Conservation (phyloP, 1,140 invertebrate species). For the Hypsibius dujardini region DNA sequence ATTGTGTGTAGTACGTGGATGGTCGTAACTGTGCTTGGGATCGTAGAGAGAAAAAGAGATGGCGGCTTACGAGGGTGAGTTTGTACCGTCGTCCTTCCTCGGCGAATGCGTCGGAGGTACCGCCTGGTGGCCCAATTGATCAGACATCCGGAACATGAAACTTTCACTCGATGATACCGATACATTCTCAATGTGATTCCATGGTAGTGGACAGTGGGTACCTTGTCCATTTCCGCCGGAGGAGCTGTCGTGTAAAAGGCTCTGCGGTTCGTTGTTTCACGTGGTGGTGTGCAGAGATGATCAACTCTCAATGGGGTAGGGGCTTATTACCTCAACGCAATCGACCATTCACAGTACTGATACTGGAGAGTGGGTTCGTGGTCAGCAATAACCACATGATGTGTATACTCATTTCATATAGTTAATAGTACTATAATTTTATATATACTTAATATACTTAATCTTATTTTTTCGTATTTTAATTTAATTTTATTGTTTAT, state of each 20-base stretch:
- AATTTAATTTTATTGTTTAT: too few species aligned
- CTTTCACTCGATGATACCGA: background rate
- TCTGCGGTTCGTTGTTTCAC: background rate
- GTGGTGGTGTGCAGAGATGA: background rate
- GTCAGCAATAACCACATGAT: too few species aligned
- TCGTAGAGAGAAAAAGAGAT: background rate
- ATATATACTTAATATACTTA: too few species aligned
- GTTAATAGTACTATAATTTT: too few species aligned
- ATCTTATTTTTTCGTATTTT: too few species aligned
- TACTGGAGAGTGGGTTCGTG: too few species aligned
- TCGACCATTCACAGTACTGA: too few species aligned
- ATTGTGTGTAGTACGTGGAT: background rate
- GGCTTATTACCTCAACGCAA: background rate
- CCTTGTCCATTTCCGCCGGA: too few species aligned
- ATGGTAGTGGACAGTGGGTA: background rate
- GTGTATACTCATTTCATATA: too few species aligned
- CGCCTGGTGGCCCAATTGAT: background rate
- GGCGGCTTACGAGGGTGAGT: background rate
- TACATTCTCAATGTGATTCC: background rate
- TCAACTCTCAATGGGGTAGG: background rate
- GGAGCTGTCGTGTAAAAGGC: background rate
- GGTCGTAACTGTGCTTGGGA: background rate
- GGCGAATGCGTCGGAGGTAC: background rate
- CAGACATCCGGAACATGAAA: slow-evolving; percentile 13
- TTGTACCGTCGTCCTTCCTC: background rate